Conservation (phyloP, 2,888 invertebrate species). For the Stratiomys singularior region DNA sequence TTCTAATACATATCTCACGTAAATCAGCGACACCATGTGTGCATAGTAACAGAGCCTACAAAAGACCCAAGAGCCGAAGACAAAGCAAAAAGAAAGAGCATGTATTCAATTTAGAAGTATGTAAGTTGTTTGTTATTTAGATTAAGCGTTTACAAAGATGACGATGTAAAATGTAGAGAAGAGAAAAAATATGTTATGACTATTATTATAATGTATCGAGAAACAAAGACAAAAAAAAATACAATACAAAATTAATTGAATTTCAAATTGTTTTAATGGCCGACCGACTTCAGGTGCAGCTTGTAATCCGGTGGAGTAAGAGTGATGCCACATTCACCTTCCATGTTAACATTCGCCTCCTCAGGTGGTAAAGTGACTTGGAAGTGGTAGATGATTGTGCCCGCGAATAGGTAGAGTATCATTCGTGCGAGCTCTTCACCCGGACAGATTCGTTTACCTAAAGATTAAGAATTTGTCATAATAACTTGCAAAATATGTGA, state of each 20-base stretch:
- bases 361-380: conserved; percentile 62
- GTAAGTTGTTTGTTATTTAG: conserved; percentile 47
- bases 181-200: conserved; percentile 41
- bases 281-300: conserved; percentile 58
- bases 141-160: not conserved
- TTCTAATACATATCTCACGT: not conserved
- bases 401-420: conserved; percentile 73
- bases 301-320: conserved; percentile 73
- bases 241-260: conserved; percentile 47
- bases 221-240: conserved; percentile 49
- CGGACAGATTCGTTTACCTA: conserved; percentile 86
- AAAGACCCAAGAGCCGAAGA: not conserved
- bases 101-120: conserved; percentile 14
- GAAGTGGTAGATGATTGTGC: conserved; percentile 72
- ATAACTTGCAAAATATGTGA: too few species aligned
- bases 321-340: conserved; percentile 80
- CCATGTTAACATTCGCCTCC: conserved; percentile 69
- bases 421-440: conserved; percentile 86
- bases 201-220: conserved; percentile 46
- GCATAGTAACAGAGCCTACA: not conserved
- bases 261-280: conserved; percentile 43
- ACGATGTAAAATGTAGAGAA: not conserved
- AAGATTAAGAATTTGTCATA: too few species aligned
- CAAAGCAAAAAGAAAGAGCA: not conserved
- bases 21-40: not conserved